A percentile compares a stretch with the other conserved stretches of the same genome.
phyloP scores from a whole-genome alignment of 2,113 vertebrate species.

The Brachionichthys hirsutus region DNA sequence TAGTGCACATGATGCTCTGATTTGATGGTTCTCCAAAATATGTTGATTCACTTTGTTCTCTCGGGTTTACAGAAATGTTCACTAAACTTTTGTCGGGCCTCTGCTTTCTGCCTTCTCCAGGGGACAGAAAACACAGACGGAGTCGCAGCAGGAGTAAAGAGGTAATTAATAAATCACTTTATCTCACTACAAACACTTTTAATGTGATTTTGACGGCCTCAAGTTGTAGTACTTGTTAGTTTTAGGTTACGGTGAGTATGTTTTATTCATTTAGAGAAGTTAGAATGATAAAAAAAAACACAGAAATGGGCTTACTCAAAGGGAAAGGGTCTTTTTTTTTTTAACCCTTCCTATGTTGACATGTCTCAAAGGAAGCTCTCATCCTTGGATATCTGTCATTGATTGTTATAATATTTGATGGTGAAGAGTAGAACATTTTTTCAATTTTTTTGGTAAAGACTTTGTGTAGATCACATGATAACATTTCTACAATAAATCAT shows the following conservation, averaged over 20 bases:
- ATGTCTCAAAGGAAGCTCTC: constrained; percentile 54
- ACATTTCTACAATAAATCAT: constrained; percentile 99
- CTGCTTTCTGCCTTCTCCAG: constrained; percentile 48
- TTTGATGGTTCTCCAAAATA: too few species aligned
- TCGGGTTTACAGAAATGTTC: not conserved
- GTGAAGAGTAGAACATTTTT: constrained; percentile 74
- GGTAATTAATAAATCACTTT: constrained; percentile 90
- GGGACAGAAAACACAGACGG: constrained; percentile 85
- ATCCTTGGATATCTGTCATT: constrained; percentile 62
- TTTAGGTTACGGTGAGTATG: constrained; percentile 90
- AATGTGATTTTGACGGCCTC: constrained; percentile 53
- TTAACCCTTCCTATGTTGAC: constrained; percentile 41
- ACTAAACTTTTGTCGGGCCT: not conserved
- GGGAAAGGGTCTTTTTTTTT: constrained; percentile 67
- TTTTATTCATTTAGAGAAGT: constrained; percentile 36
- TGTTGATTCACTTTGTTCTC: not conserved
- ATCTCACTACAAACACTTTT: constrained; percentile 52
- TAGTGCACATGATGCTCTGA: too few species aligned
- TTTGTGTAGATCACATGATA: constrained; percentile 99
- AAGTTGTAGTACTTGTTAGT: constrained; percentile 48
- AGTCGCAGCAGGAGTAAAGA: constrained; percentile 99
- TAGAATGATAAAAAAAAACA: constrained; percentile 68
- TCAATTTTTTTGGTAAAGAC: constrained; percentile 85
- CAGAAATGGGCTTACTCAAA: constrained; percentile 80
- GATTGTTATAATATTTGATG: constrained; percentile 64